Percentiles rank a stretch among this genome's conserved stretches.
phyloP scores from a whole-genome alignment of 2,888 invertebrate species.

The Muscina levida region DNA sequence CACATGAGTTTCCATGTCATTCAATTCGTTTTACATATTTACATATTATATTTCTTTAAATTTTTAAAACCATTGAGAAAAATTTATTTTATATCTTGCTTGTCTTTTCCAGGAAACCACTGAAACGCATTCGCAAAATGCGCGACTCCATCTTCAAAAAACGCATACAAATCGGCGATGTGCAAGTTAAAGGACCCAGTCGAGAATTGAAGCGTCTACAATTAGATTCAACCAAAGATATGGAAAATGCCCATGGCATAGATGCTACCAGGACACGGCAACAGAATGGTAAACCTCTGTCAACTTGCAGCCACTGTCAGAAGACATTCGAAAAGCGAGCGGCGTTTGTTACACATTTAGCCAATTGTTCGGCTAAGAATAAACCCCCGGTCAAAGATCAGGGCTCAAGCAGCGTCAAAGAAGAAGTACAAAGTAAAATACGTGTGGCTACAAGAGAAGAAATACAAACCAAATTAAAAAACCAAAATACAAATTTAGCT shows the following conservation, averaged over 20 bases:
- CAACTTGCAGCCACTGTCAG: slow-evolving; percentile 83
- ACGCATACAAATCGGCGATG: slow-evolving; percentile 83
- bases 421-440: slow-evolving; percentile 14
- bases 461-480: slow-evolving; percentile 68
- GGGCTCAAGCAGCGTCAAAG: slow-evolving; percentile 62
- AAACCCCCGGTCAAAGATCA: slow-evolving; percentile 47
- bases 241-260: slow-evolving; percentile 40
- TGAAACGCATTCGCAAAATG: slow-evolving; percentile 85
- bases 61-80: too few species aligned
- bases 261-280: neutral
- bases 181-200: slow-evolving; percentile 75
- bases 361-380: slow-evolving; percentile 83
- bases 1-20: too few species aligned
- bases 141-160: slow-evolving; percentile 85
- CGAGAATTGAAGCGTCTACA: slow-evolving; percentile 77
- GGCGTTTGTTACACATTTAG: slow-evolving; percentile 86
- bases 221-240: slow-evolving; percentile 58
- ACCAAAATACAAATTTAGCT: slow-evolving; percentile 60
- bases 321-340: slow-evolving; percentile 87
- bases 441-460: slow-evolving; percentile 13
- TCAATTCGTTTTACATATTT: too few species aligned
- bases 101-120: slow-evolving; percentile 82
- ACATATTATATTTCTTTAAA: too few species aligned
- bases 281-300: slow-evolving; percentile 82
- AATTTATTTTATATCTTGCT: too few species aligned